A percentile compares a stretch with the other conserved stretches of the same genome.
These are phyloP conservation scores for Ptychoptera albimana DNA, from an alignment of 2,888 invertebrate genomes.

Conservation along the genomic window DNA sequence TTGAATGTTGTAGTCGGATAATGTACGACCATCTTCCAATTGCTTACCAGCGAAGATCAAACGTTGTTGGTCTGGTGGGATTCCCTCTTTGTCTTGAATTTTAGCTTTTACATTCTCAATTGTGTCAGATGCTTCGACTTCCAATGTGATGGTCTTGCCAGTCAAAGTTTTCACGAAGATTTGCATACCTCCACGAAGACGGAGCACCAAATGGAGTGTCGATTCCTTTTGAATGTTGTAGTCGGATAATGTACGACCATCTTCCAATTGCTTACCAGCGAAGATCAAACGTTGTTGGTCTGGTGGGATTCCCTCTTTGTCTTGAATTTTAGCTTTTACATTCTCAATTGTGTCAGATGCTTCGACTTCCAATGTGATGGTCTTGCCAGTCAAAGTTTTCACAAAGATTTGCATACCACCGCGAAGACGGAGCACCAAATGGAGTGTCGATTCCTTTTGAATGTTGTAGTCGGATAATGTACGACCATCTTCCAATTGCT, in stretches of 20 bases:
- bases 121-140: slow-evolving; percentile 83
- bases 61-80: slow-evolving; percentile 84
- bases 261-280: slow-evolving; percentile 87
- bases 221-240: slow-evolving; percentile 93
- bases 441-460: slow-evolving; percentile 84
- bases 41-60: slow-evolving; percentile 89
- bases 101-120: slow-evolving; percentile 92
- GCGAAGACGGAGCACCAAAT: slow-evolving; percentile 72
- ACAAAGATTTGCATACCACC: slow-evolving; percentile 99
- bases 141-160: slow-evolving; percentile 84
- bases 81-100: slow-evolving; percentile 83
- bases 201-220: slow-evolving; percentile 84
- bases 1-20: slow-evolving; percentile 87
- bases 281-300: slow-evolving; percentile 84
- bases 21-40: slow-evolving; percentile 82
- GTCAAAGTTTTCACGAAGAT: slow-evolving; percentile 92
- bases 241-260: slow-evolving; percentile 82
- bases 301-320: slow-evolving; percentile 82
- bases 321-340: slow-evolving; percentile 86
- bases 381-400: slow-evolving; percentile 86
- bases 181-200: slow-evolving; percentile 94
- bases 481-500: slow-evolving; percentile 88
- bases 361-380: slow-evolving; percentile 84
- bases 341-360: slow-evolving; percentile 88
- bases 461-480: slow-evolving; percentile 90